Evolutionary conservation across 2,113 vertebrate genomes (phyloP).

Genomic region (Falco punctatus): DNA sequence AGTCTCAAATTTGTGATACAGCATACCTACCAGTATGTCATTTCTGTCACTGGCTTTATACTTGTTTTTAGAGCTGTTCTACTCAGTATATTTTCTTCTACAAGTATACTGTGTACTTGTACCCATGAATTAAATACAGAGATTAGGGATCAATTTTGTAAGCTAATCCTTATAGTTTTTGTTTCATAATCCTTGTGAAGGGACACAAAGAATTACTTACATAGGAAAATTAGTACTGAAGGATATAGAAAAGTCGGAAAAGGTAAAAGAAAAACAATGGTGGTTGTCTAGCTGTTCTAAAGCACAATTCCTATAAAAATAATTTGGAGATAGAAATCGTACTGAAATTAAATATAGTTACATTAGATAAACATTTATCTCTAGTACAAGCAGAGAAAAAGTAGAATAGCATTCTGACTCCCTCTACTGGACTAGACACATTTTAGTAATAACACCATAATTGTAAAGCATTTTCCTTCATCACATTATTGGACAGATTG

Average conservation of each 20-base stretch:
- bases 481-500: neutral
- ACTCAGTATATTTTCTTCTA: neutral
- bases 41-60: neutral
- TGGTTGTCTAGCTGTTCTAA: neutral
- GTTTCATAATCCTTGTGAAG: neutral
- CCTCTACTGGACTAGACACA: slow-evolving; percentile 30
- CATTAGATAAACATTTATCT: neutral
- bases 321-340: neutral
- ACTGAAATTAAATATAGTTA: neutral
- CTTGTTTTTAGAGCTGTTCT: neutral
- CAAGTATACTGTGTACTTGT: too few species aligned
- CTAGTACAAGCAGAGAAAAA: neutral
- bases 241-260: neutral
- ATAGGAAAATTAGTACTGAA: neutral
- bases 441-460: neutral
- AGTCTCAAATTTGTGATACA: neutral
- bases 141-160: neutral
- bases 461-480: neutral
- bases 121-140: neutral
- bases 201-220: neutral
- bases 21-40: neutral
- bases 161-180: neutral
- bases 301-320: neutral
- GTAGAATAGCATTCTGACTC: slow-evolving; percentile 31
- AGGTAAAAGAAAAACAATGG: neutral